phyloP scores from a whole-genome alignment of 2,113 vertebrate species.

The Aphelocoma coerulescens region DNA sequence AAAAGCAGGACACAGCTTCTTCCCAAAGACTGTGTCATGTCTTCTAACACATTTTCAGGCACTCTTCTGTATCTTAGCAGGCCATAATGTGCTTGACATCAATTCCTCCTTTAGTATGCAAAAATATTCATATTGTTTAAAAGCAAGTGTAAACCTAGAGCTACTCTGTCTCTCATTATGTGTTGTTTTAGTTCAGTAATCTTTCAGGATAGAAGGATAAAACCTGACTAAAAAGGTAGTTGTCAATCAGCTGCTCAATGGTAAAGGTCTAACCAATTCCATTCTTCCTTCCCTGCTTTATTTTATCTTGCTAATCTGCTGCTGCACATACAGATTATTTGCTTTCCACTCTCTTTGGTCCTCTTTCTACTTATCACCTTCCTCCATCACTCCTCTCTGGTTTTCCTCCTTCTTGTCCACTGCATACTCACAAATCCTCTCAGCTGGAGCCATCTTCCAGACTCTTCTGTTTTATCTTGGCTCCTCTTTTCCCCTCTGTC shows the following conservation, averaged over 20 bases:
- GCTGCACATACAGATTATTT: background rate
- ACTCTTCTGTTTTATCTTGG: background rate
- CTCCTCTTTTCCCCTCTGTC: background rate
- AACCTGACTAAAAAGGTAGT: background rate
- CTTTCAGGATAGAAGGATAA: background rate
- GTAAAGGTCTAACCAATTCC: background rate
- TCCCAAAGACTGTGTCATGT: conserved; percentile 34
- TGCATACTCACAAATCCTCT: background rate
- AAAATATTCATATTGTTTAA: conserved; percentile 16
- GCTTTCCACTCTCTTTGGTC: background rate
- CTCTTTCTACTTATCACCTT: background rate
- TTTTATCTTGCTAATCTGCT: background rate
- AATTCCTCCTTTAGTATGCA: conserved; percentile 25
- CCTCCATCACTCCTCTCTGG: background rate
- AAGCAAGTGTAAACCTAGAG: background rate
- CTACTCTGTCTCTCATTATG: background rate
- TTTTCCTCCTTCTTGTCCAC: background rate
- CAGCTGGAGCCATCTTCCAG: background rate
- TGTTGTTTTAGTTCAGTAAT: background rate
- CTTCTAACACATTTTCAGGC: conserved; percentile 57
- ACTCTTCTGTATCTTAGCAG: conserved; percentile 17
- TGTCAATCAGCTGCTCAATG: background rate
- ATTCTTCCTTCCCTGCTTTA: background rate
- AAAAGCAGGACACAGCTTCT: conserved; percentile 20
- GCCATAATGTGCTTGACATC: conserved; percentile 31